A percentile compares a stretch with the other conserved stretches of the same genome.
phyloP scores from a whole-genome alignment of 1,140 invertebrate species.

The Gryon sp. region DNA sequence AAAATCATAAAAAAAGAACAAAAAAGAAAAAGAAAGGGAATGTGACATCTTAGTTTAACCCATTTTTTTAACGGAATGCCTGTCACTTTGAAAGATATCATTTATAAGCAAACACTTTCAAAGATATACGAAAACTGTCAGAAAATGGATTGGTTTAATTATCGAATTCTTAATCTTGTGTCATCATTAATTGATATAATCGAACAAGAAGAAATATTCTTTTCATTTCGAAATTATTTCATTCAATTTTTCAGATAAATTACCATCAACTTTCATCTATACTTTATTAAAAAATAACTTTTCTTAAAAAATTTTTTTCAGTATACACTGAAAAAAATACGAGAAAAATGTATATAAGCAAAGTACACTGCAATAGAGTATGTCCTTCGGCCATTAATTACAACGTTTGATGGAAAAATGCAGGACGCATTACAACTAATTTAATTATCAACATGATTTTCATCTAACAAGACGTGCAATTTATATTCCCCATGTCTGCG shows the following conservation, averaged over 20 bases:
- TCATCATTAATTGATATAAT: too few species aligned
- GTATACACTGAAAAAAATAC: not conserved
- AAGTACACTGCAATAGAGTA: too few species aligned
- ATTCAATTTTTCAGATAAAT: too few species aligned
- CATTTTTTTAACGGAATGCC: not conserved
- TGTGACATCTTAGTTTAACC: conserved; percentile 6
- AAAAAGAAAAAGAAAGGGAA: too few species aligned
- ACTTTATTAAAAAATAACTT: too few species aligned
- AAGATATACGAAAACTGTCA: too few species aligned
- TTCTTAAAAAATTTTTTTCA: too few species aligned
- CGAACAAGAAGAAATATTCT: too few species aligned
- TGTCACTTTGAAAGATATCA: not conserved
- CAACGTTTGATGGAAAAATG: conserved; percentile 10
- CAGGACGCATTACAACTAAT: conserved; percentile 44
- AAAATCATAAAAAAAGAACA: conserved; percentile 11
- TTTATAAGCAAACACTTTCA: not conserved
- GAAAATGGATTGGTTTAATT: too few species aligned
- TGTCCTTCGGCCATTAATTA: conserved; percentile 31
- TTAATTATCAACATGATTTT: conserved; percentile 54
- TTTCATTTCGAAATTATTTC: too few species aligned
- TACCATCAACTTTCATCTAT: too few species aligned
- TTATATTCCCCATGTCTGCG: conserved; percentile 28
- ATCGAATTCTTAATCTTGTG: too few species aligned
- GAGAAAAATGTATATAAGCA: conserved; percentile 24
- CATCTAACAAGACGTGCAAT: conserved; percentile 36